phyloP scores from a whole-genome alignment of 2,113 vertebrate species.

The Daboia siamensis region DNA sequence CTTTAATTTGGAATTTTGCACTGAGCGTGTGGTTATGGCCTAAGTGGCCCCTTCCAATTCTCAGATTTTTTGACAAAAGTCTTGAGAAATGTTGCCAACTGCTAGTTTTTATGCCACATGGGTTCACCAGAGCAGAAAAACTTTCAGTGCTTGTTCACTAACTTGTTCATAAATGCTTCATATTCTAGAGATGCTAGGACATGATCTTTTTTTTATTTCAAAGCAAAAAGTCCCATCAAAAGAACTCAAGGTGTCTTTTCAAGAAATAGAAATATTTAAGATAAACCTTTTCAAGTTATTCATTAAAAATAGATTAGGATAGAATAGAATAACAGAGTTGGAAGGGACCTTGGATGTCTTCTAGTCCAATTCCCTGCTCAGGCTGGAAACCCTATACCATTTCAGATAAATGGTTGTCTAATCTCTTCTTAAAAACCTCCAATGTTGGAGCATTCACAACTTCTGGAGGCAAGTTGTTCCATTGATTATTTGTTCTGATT shows the following conservation, averaged over 20 bases:
- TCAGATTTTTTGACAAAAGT: background rate
- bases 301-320: conserved; percentile 4
- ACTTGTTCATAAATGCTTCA: conserved; percentile 5
- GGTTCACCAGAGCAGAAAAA: background rate
- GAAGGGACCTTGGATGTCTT: too few relatives aligned
- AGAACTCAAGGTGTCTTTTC: background rate
- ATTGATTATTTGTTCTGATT: too few relatives aligned
- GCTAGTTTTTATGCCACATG: background rate
- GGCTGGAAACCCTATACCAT: too few relatives aligned
- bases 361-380: too few relatives aligned
- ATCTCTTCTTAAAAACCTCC: too few relatives aligned
- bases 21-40: background rate
- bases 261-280: background rate
- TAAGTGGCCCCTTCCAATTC: background rate
- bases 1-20: background rate
- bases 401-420: too few relatives aligned
- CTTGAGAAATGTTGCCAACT: background rate
- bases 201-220: conserved; percentile 3
- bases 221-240: background rate
- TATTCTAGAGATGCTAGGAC: background rate
- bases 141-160: background rate
- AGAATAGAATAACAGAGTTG: too few relatives aligned
- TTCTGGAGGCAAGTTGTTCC: too few relatives aligned
- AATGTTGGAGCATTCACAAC: too few relatives aligned
- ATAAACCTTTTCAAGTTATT: background rate